Evolutionary conservation across 2,797 vertebrate genomes (phyloP), one percentile per base, ranked within the genome.

Genomic region (Pygocentrus nattereri): DNA sequence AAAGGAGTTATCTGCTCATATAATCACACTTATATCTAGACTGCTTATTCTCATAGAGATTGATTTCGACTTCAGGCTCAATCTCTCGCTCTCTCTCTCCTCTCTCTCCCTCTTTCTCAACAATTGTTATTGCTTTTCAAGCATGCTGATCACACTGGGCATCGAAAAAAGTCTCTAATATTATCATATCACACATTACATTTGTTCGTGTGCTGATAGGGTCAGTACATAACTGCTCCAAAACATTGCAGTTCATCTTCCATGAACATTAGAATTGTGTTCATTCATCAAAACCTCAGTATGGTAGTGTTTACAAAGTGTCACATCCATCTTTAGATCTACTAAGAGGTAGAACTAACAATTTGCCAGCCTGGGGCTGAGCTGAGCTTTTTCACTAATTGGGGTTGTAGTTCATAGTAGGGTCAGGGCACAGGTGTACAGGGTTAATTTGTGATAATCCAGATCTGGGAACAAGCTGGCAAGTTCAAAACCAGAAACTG

Each of bases 91-190:
- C 44, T 69, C 65, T 21, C 21, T 56, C 27, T 34, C 5, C 21
- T 56, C 27, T 34, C 5, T 56, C 31, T 44, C 34, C 21, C 15
- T 54, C 49, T 31, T 34, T 74, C 52, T 6, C 23, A 52, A 71
- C 69, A 18, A 19, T 54, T 72, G 69, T 72, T 72, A 50, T 71
- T 50, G 15, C 23, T 70, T 49, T 47, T 27, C n/a, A 27, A 49
- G 69, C 27, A 19, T 71, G 13, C 69, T 71, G 69, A 52, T 71
- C 47, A 50, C 69, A 30, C 16, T 7, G 0, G 8, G 27, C 19
- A 34, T 31, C 27, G 30, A 47, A 72, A 6, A 11, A 5, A 72
- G 47, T 72, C 25, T 19, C 7, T 27, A 8, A 50, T 30, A 31
- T 69, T 41, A 47, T 25, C 13, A 31, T 71, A 27, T 52, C 49